These are phyloP conservation scores for Gorsachius magnificus DNA, from an alignment of 2,797 vertebrate species.

Conservation along the genomic window DNA sequence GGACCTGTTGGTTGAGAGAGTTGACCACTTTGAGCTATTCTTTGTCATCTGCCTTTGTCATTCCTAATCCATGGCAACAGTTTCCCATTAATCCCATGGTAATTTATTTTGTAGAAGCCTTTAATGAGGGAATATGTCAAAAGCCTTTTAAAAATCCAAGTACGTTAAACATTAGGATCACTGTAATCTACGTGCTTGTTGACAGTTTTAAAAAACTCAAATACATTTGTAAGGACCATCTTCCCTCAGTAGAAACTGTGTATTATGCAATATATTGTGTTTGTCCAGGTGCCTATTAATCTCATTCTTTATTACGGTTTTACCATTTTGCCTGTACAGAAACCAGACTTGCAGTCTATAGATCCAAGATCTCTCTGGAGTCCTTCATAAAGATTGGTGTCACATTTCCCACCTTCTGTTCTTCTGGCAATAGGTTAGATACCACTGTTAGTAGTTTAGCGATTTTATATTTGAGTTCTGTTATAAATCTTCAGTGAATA, in stretches of 20 bases:
- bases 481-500: slow-evolving; percentile 57
- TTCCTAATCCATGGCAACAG: background rate
- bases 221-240: background rate
- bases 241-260: background rate
- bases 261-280: background rate
- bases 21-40: background rate
- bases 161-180: background rate
- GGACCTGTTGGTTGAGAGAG: background rate
- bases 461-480: slow-evolving; percentile 48
- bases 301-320: background rate
- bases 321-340: background rate
- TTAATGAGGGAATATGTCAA: background rate
- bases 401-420: slow-evolving; percentile 60
- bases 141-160: background rate
- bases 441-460: slow-evolving; percentile 11
- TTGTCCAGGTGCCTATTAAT: slow-evolving; percentile 10
- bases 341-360: background rate
- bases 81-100: background rate
- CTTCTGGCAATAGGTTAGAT: slow-evolving; percentile 53
- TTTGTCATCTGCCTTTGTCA: background rate
- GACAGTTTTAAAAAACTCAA: background rate
- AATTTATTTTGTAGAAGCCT: slow-evolving; percentile 6
- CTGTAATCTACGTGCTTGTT: background rate
- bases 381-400: slow-evolving; percentile 49
- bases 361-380: slow-evolving; percentile 37